Evolutionary conservation across 2,797 vertebrate genomes (phyloP), one percentile per base, ranked within the genome.

Genomic region (Rhyacichthys aspro): DNA sequence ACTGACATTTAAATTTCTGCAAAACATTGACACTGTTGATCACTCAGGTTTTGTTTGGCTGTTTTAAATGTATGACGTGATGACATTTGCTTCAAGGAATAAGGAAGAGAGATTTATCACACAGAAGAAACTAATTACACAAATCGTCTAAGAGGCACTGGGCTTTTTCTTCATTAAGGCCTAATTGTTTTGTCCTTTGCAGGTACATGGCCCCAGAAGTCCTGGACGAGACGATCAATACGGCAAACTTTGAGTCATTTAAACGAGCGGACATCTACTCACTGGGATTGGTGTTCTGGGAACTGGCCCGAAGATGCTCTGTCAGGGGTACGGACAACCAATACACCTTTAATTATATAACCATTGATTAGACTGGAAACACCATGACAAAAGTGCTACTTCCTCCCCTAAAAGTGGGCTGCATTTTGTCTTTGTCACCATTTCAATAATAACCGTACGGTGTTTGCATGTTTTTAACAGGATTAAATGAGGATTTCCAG

Each of bases 171-270:
- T 70, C 54, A 79, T 82, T 76, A 74, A 56, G 53, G 60, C 50
- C 67, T 85, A 86, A 90, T 86, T 52, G 77, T 64, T 83, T 77
- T 88, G 76, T 88, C 56, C 76, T 72, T 81, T 72, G 36, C 81
- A 99, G 97, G 94, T 99, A 98, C 69, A 98, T 99, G 97, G 95
- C 97, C 74, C 97, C 97, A 5, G 97, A 99, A 89, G 94, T 99
- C 82, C 92, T 99, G 72, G 96, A 98, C 4, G 97, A 98, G 9
- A 90, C 87, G 0, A 95, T 99, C 90, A 97, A 97, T 89, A 89
- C 63, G 37, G 92, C 64, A 88, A 93, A 93, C 88, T 99, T 99
- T 2, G 97, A 98, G 88, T 96, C 95, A 59, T 98, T 98, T 89
- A 99, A 98, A 88, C 92, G 93, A 9, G 94, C 94, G 1, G 97